Percentiles rank a stretch among this genome's conserved stretches.
These are phyloP conservation scores for Colletes gigas DNA, from an alignment of 1,140 invertebrate species.

Conservation along the genomic window DNA sequence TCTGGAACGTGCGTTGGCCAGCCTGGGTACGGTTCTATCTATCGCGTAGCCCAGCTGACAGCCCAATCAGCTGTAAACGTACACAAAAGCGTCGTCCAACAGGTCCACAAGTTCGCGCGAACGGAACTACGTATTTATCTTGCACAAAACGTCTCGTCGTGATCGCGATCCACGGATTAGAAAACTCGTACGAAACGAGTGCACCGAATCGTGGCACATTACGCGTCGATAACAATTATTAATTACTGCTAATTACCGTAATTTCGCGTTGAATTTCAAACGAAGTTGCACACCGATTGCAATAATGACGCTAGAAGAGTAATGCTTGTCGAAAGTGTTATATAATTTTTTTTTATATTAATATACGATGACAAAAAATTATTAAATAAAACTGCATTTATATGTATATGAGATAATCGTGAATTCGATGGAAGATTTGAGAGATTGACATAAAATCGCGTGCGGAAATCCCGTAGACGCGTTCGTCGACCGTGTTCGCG, in stretches of 20 bases:
- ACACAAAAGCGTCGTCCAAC: constrained; percentile 71
- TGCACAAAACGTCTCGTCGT: constrained; percentile 2
- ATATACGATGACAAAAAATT: too few relatives aligned
- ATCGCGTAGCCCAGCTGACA: constrained; percentile 61
- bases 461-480: constrained; percentile 1
- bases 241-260: constrained; percentile 6
- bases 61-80: constrained; percentile 65
- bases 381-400: too few relatives aligned
- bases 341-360: too few relatives aligned
- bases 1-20: constrained; percentile 59
- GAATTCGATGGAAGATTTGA: too few relatives aligned
- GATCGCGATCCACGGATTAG: not conserved
- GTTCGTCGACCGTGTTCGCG: not conserved
- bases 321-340: not conserved
- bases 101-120: constrained; percentile 60
- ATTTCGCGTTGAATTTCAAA: constrained; percentile 7
- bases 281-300: not conserved
- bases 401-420: too few relatives aligned
- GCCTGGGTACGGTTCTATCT: constrained; percentile 46
- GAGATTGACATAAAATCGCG: not conserved
- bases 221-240: constrained; percentile 2
- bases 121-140: constrained; percentile 1
- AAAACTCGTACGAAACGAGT: not conserved
- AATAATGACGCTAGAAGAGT: too few relatives aligned
- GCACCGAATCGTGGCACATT: not conserved